Base-by-base conservation (phyloP, 2,797 vertebrate species). In the Lates japonicus region DNA sequence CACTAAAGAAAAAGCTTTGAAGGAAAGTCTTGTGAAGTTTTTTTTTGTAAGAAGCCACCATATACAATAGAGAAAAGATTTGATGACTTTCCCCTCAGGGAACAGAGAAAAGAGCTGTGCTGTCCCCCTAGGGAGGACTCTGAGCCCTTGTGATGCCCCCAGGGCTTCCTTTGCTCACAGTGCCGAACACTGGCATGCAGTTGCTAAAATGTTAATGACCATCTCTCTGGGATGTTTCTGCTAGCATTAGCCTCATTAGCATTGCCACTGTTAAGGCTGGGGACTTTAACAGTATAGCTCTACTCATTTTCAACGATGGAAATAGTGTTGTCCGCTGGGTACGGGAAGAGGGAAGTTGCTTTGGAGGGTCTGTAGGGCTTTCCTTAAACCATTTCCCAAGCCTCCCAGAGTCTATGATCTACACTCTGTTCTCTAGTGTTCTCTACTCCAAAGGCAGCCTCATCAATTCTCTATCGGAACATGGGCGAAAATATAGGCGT, bases 121-220 rank as follows among this genome's bases (percentile, higher is more conserved):
- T 54, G 62, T 84, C 75, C 82, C 89, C 74, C 48, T 44, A 49
- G 82, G 87, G 87, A 85, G 7, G 48, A 82, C 65, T 57, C 14
- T 29, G 70, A 83, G 73, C 48, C 68, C 58, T 78, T 73, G 9
- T 46, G 55, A 80, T 68, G 77, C 70, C 87, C 83, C 66, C 16
- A 5, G 69, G 73, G 76, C 64, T 83, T 58, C 69, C 72, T 73
- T 80, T 68, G 44, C 71, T 87, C 73, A 67, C 60, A 65, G 65
- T 33, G 42, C 57, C 20, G 2, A 76, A 85, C 67, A 66, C 64
- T 46, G 41, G 60, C 73, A 80, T 78, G 31, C 69, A 80, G 72
- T 66, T 51, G 42, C 65, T 83, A 11, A 90, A 89, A 89, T 80
- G 70, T 73, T 84, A 89, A 91, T 84, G 72, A 74, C 52, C 49